Evolutionary conservation across 2,797 vertebrate species (phyloP).

Genomic region (Danio albolineatus): DNA sequence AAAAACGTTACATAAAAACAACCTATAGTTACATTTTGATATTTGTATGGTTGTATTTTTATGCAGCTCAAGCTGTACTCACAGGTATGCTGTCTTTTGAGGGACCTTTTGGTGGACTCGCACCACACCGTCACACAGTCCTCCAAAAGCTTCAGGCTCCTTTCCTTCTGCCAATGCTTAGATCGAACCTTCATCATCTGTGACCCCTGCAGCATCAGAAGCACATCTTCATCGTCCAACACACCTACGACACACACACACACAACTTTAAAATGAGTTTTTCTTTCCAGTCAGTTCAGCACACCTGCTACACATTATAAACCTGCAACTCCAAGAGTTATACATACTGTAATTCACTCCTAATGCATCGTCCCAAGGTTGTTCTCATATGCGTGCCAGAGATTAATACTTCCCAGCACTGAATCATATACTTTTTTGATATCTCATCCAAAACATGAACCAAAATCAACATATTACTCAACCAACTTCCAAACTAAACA

Average conservation of each 20-base stretch:
- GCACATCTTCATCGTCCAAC: slow-evolving; percentile 88
- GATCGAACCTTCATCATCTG: slow-evolving; percentile 89
- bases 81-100: slow-evolving; percentile 87
- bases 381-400: slow-evolving; percentile 14
- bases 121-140: slow-evolving; percentile 92
- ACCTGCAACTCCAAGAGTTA: not conserved
- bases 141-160: slow-evolving; percentile 87
- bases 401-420: slow-evolving; percentile 16
- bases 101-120: slow-evolving; percentile 83
- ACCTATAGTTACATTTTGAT: too few species aligned
- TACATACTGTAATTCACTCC: not conserved
- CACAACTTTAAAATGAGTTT: not conserved
- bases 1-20: too few species aligned
- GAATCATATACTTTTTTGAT: slow-evolving; percentile 22
- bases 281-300: not conserved
- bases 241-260: slow-evolving; percentile 75
- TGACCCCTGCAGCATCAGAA: slow-evolving; percentile 86
- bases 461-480: slow-evolving; percentile 6
- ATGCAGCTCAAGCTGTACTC: slow-evolving; percentile 67
- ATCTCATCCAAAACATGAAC: slow-evolving; percentile 9
- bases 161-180: slow-evolving; percentile 82
- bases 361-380: not conserved
- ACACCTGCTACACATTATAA: slow-evolving; percentile 39
- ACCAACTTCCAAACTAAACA: not conserved
- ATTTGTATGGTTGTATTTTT: not conserved